Base-by-base conservation (phyloP, 2,113 vertebrate genomes). In the Bathybates hornii region DNA sequence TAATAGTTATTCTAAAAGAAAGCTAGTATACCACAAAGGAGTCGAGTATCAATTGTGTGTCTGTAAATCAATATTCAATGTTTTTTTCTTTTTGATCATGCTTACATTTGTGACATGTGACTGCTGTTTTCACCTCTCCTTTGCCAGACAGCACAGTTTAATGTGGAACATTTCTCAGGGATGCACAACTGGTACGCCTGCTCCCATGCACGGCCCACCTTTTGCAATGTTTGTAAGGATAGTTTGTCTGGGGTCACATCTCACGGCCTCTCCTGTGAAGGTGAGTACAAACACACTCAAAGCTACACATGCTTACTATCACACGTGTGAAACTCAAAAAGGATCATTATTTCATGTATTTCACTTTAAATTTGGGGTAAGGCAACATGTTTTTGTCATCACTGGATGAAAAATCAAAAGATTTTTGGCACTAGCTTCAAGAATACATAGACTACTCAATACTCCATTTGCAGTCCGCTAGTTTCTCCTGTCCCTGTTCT, bases 121-220 rank as follows among this genome's bases (percentile, higher is more conserved):
- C 91, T 94, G 93, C 93, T 97, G 90, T 97, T 95, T 79, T 91
- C 96, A 96, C 93, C 90, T 98, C 94, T 98, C 91, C 89, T 97
- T 97, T 96, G 94, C 93, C 96, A 99, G 99, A 98, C 98, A 89
- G 98, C 98, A 96, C 98, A 99, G 97, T 99, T 99, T 97, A 99
- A 99, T 94, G 97, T 99, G 98, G 99, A 99, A 96, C 98, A 99
- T 97, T 99, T 99, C 98, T 99, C 98, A 98, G 99, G 99, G 97
- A 99, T 98, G 98, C 99, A 99, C 97, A 99, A 99, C 97, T 99
- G 99, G 99, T 99, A 99, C 90, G 99, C 99, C 97, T 99, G 99
- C 96, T 99, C 98, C 94, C 99, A 99, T 2, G 99, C 99, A 92
- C 97, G 98, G 86, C 98, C 98, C 73, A 99, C 99, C 93, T 99